Base-by-base conservation (phyloP, 2,797 vertebrate genomes). In the Lacerta viridis region DNA sequence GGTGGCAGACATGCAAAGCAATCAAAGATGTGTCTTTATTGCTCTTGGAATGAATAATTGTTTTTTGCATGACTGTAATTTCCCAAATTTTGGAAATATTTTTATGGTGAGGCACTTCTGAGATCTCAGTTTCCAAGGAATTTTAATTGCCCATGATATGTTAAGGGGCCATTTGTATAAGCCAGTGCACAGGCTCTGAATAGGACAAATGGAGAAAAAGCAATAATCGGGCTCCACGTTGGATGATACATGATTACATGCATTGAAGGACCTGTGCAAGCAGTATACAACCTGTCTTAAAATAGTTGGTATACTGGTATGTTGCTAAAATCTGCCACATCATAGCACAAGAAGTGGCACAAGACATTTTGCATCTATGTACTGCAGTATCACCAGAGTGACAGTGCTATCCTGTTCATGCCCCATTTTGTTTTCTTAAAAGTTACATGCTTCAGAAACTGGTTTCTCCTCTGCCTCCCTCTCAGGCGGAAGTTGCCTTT, bases 401-500 rank as follows among this genome's bases (percentile, higher is more conserved):
- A n/a, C 39, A 68, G 29, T 29, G 9, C n/a, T 83, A 33, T 29
- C 39, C 25, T 69, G 61, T 18, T 7, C 6, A 10, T 69, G 23
- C 23, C 41, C 36, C 5, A 39, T 64, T 75, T 75, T 76, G 29
- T 61, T 85, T 84, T 85, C 55, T 85, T 39, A 27, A 50, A 75
- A 39, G 25, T 41, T 84, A 74, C 59, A 41, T 61, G 55, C 36
- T 29, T 15, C 72, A 76, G 59, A 74, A 74, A 41, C 27, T 75
- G 33, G 18, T 18, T 36, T 36, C 72, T 18, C n/a, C 33, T 41
- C 39, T 50, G 8, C 13, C 25, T 55, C 25, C 15, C 55, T 29
- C 71, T 85, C 71, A 23, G 50, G 76, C 64, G 55, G 61, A 68
- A 92, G 89, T 85, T 85, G 84, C 50, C 78, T 69, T 88, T 88